A percentile compares a stretch with the other conserved stretches of the same genome.
These are phyloP conservation scores for Acleris sparsana DNA, from an alignment of 2,888 invertebrate genomes.

Conservation along the genomic window DNA sequence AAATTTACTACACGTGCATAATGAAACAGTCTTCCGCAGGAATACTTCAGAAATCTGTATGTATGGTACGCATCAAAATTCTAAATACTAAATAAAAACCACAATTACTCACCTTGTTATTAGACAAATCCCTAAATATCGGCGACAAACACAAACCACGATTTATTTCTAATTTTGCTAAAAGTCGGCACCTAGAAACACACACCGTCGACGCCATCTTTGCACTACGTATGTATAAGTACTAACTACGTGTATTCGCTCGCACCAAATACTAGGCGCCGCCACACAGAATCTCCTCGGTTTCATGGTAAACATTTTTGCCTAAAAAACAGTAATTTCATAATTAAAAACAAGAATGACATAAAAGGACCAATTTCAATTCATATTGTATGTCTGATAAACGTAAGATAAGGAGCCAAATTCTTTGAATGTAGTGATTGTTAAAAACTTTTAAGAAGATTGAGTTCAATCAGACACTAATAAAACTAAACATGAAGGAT, in stretches of 20 bases:
- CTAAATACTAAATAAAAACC: conserved; percentile 44
- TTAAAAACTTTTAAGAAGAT: too few species aligned
- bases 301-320: neutral
- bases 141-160: conserved; percentile 82
- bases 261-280: conserved; percentile 36
- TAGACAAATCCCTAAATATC: conserved; percentile 77
- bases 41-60: conserved; percentile 49
- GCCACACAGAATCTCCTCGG: conserved; percentile 1
- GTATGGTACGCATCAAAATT: conserved; percentile 54
- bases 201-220: conserved; percentile 86
- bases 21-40: conserved; percentile 50
- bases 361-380: too few species aligned
- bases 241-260: conserved; percentile 34
- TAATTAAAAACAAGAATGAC: neutral
- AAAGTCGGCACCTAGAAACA: conserved; percentile 84
- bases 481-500: too few species aligned
- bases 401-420: too few species aligned
- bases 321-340: neutral
- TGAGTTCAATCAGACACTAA: too few species aligned
- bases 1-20: conserved; percentile 64
- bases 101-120: conserved; percentile 74
- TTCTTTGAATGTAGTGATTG: too few species aligned
- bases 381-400: too few species aligned
- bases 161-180: conserved; percentile 85
- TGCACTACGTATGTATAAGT: conserved; percentile 67